Conservation (phyloP, 2,113 vertebrate species). For the Anolis sagrei region DNA sequence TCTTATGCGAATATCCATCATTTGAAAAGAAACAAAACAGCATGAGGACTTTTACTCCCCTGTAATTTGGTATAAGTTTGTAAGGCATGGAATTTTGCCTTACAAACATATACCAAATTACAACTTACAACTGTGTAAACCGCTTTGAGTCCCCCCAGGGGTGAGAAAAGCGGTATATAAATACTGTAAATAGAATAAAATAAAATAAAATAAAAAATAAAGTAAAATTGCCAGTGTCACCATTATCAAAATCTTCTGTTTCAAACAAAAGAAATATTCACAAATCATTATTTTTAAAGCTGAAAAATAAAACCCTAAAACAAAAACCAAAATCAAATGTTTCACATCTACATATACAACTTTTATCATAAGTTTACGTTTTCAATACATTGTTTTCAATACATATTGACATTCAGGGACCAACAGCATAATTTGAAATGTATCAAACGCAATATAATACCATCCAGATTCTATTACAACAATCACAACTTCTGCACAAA, state of each 20-base stretch:
- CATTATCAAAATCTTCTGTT: slow-evolving; percentile 42
- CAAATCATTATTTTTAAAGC: slow-evolving; percentile 61
- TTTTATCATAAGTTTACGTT: slow-evolving; percentile 48
- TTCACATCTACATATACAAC: slow-evolving; percentile 49
- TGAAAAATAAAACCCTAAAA: slow-evolving; percentile 56
- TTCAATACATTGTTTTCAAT: slow-evolving; percentile 37
- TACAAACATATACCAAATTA: too few relatives aligned
- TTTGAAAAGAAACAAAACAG: not conserved
- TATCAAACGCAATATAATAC: slow-evolving; percentile 46
- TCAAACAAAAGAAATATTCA: slow-evolving; percentile 43
- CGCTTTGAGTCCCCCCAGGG: too few relatives aligned
- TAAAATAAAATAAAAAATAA: too few relatives aligned
- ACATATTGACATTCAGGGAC: slow-evolving; percentile 43
- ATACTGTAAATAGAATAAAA: too few relatives aligned
- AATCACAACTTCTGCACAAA: slow-evolving; percentile 51
- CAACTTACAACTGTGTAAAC: too few relatives aligned
- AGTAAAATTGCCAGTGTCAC: slow-evolving; percentile 6
- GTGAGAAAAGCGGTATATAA: too few relatives aligned
- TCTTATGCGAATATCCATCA: accelerated
- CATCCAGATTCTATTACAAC: slow-evolving; percentile 19
- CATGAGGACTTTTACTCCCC: not conserved
- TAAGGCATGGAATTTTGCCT: too few relatives aligned
- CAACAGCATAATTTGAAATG: slow-evolving; percentile 33
- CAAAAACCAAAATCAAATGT: slow-evolving; percentile 49
- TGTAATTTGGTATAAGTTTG: too few relatives aligned